phyloP scores from a whole-genome alignment of 2,113 vertebrate species.

The Upupa epops region DNA sequence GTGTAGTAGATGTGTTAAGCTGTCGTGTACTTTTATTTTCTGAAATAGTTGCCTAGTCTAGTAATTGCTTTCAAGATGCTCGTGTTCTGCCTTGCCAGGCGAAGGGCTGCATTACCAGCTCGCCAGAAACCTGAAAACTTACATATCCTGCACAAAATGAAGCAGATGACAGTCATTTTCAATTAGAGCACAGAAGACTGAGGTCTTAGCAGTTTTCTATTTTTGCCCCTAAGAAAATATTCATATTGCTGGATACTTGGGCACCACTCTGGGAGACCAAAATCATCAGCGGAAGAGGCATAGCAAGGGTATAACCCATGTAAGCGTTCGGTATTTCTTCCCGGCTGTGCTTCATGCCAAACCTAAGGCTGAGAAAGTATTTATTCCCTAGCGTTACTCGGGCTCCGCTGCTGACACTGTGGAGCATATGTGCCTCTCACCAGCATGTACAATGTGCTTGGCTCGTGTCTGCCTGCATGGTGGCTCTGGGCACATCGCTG shows the following conservation, averaged over 20 bases:
- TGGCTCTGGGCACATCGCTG: not conserved
- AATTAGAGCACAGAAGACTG: not conserved
- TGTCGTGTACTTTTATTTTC: constrained; percentile 19
- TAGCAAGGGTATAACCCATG: not conserved
- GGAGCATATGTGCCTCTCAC: not conserved
- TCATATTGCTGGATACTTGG: not conserved
- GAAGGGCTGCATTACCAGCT: not conserved
- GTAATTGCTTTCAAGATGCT: not conserved
- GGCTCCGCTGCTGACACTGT: not conserved
- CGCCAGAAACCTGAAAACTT: not conserved
- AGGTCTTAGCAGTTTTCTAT: not conserved
- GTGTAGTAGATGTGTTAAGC: constrained; percentile 30
- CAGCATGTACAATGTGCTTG: not conserved
- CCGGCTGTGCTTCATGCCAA: not conserved
- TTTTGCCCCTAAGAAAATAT: not conserved
- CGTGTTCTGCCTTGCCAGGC: not conserved
- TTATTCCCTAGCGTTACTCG: not conserved
- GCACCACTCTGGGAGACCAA: not conserved
- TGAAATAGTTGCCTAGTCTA: constrained; percentile 3
- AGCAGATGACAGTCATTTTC: not conserved
- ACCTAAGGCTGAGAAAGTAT: not conserved
- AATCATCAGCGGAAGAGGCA: not conserved
- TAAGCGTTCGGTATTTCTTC: not conserved
- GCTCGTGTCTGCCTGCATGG: not conserved
- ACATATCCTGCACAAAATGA: not conserved